A percentile compares a stretch with the other conserved stretches of the same genome.
These are phyloP conservation scores for Vesta saturnalis DNA, from an alignment of 2,888 invertebrate species.

Conservation along the genomic window DNA sequence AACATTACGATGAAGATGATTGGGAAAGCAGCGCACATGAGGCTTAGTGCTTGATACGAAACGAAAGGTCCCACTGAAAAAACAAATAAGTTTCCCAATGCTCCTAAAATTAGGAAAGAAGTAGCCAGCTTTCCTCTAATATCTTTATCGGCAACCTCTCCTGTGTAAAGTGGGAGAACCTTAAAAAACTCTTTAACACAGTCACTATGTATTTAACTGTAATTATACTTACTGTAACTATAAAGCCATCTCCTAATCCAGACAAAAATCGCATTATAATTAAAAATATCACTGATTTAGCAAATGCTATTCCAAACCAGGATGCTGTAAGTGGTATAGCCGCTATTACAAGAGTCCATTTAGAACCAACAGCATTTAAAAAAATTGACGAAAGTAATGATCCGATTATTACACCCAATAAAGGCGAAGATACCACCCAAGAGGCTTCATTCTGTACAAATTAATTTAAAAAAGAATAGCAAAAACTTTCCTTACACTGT, in stretches of 20 bases:
- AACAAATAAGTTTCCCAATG: slow-evolving; percentile 57
- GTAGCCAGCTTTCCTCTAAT: slow-evolving; percentile 60
- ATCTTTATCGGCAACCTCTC: slow-evolving; percentile 66
- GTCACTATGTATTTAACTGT: slow-evolving; percentile 14
- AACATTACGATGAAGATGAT: slow-evolving; percentile 56
- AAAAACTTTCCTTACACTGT: slow-evolving; percentile 58
- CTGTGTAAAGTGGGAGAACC: slow-evolving; percentile 66
- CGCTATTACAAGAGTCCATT: slow-evolving; percentile 64
- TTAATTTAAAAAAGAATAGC: too few relatives aligned
- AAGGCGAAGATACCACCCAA: slow-evolving; percentile 58
- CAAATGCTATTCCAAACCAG: slow-evolving; percentile 58
- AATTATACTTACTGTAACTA: slow-evolving; percentile 37
- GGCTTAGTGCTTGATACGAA: slow-evolving; percentile 55
- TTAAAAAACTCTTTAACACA: slow-evolving; percentile 44
- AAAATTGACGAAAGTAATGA: neutral
- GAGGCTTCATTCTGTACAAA: neutral
- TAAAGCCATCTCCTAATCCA: slow-evolving; percentile 76
- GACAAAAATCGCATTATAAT: slow-evolving; percentile 71
- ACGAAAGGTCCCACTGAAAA: slow-evolving; percentile 59
- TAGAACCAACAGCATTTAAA: slow-evolving; percentile 62
- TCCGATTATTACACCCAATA: slow-evolving; percentile 68
- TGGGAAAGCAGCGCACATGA: slow-evolving; percentile 54
- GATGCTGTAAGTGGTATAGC: slow-evolving; percentile 66
- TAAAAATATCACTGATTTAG: slow-evolving; percentile 62
- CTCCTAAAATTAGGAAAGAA: slow-evolving; percentile 56